These are phyloP conservation scores for Cetonia aurata DNA, from an alignment of 2,888 invertebrate genomes.

Conservation along the genomic window DNA sequence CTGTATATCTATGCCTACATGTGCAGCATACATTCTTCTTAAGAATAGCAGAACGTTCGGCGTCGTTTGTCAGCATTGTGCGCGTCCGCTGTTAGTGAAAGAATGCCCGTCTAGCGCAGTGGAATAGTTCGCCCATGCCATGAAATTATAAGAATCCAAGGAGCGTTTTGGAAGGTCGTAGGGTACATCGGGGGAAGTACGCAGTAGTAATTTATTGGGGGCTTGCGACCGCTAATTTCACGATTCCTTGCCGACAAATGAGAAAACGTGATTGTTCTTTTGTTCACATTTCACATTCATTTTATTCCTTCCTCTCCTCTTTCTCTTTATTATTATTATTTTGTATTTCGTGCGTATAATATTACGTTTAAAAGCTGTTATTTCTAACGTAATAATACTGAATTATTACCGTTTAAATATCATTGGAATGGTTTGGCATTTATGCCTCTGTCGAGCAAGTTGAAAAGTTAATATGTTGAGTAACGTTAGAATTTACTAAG, in stretches of 20 bases:
- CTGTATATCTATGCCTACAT: constrained; percentile 10
- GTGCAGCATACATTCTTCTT: neutral
- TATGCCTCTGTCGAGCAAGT: neutral
- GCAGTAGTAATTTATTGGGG: constrained; percentile 27
- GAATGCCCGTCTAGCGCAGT: constrained; percentile 6
- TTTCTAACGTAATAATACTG: constrained; percentile 7
- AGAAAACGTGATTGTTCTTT: constrained; percentile 25
- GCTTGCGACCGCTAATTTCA: constrained; percentile 27
- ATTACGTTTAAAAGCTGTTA: constrained; percentile 13
- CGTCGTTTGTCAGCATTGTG: constrained; percentile 21
- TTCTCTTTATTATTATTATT: neutral
- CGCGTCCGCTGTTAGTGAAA: constrained; percentile 16
- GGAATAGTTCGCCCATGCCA: constrained; percentile 11
- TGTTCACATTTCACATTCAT: constrained; percentile 10
- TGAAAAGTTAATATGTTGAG: neutral
- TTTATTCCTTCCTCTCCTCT: neutral
- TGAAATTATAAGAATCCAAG: constrained; percentile 17
- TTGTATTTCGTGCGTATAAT: constrained; percentile 5
- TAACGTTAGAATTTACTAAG: neutral
- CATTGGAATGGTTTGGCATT: too few species aligned
- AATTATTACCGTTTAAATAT: too few species aligned
- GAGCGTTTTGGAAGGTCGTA: constrained; percentile 32
- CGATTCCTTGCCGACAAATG: constrained; percentile 32
- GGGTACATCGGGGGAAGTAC: constrained; percentile 1
- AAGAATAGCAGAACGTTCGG: constrained; percentile 18